Evolutionary conservation across 2,888 invertebrate species (phyloP), one percentile per base, ranked within the genome.

Genomic region (Eurois occulta): DNA sequence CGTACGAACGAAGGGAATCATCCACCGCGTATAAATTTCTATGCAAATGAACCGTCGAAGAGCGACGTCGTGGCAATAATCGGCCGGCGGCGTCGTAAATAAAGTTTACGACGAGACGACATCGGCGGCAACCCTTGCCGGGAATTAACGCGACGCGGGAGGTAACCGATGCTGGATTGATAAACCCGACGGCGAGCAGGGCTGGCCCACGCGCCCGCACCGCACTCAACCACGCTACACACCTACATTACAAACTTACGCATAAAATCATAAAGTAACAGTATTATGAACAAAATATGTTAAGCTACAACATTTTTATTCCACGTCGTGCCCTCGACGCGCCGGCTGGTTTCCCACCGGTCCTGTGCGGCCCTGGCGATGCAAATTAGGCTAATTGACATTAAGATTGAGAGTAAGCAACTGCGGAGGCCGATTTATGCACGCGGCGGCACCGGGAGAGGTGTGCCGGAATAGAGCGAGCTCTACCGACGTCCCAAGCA

Each of bases 1-100:
- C 91, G 83, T 80, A 89, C 89, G 88, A 85, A 75, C 80, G 80
- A 67, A 77, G 92, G 92, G 93, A 92, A 92, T 94, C 91, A 91
- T 88, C 90, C 87, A 88, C 87, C 87, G 88, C 89, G 94, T 93
- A 95, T 95, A 95, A 95, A 95, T 95, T 93, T 93, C 91, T 93
- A 95, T 96, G 95, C 95, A 95, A 96, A 96, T 96, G 95, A 93
- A 89, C 91, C 92, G 92, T 89, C 91, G 91, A 92, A 90, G 92
- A 94, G 92, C 91, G 90, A 91, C 92, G 91, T 91, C 91, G 94
- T 91, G 91, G 94, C 92, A 93, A 93, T 95, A 94, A 95, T 94
- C 95, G 94, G 87, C 89, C 89, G 92, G 90, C 90, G 91, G 91
- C 90, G 91, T 92, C 93, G 93, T 95, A 95, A 95, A 95, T 95